Evolutionary conservation across 2,888 invertebrate genomes (phyloP), one percentile per base, ranked within the genome.

Genomic region (Salpingus planirostris): DNA sequence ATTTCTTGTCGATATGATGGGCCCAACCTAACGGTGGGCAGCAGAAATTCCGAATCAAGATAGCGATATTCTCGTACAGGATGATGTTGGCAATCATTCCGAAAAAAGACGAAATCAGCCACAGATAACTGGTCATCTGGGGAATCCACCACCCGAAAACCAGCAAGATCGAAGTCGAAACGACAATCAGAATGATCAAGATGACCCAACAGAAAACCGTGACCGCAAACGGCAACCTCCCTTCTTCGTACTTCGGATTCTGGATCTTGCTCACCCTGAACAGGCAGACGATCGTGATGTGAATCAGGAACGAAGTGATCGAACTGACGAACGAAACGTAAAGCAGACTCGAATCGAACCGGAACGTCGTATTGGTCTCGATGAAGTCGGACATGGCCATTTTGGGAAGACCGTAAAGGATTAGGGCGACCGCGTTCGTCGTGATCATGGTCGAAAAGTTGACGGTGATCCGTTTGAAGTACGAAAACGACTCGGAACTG

Each of bases 61-160:
- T 27, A 2, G 34, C 31, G 5, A 47, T 7, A 33, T 53, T 52
- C 29, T 54, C 47, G 11, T 49, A 31, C 22, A 52, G 14, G 2
- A 52, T 31, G 21, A 43, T 26, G 23, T 51, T 46, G 11, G 52
- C 27, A 1, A 44, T 3, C 5, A 49, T 25, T 15, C 43, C 46
- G 2, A 40, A 7, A 15, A 39, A 14, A 6, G 32, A 31, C 2
- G 46, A 43, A 4, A 43, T 38, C 23, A 53, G 23, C 53, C 54
- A 54, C n/a, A 51, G 22, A n/a, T 46, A 27, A 13, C 47, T 44
- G 10, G 45, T 46, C n/a, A 44, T 28, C 11, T 28, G 24, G 0
- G 53, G 53, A 8, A 52, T 35, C 50, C 52, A 52, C 36, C 50
- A 50, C 24, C 53, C 54, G 25, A 43, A 39, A 24, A 47, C 25